Percentiles rank a stretch among this genome's conserved stretches.
Evolutionary conservation across 2,888 invertebrate species (phyloP).

Genomic region (Panopea generosa): DNA sequence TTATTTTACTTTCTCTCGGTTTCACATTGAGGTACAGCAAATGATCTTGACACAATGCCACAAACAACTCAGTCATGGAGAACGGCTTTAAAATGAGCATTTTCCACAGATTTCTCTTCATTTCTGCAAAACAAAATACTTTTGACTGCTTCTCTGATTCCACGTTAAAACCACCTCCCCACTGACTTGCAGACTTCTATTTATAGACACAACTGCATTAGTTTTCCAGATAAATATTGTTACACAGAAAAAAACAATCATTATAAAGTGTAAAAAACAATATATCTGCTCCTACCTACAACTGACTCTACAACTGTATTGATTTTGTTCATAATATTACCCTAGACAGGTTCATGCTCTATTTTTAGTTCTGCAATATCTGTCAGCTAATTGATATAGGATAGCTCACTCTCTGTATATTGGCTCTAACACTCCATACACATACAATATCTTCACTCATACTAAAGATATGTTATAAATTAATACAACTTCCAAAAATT

Average conservation of each 20-base stretch:
- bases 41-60: too few species aligned
- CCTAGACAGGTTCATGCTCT: slow-evolving; percentile 42
- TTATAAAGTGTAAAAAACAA: slow-evolving; percentile 29
- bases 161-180: too few species aligned
- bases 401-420: not conserved
- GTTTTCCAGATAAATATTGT: slow-evolving; percentile 22
- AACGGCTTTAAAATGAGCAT: too few species aligned
- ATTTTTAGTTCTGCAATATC: slow-evolving; percentile 33
- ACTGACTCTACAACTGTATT: slow-evolving; percentile 34
- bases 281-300: slow-evolving; percentile 12
- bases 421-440: slow-evolving; percentile 1
- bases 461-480: too few species aligned
- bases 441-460: not conserved
- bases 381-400: slow-evolving; percentile 34
- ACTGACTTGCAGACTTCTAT: slow-evolving; percentile 5
- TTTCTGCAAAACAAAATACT: too few species aligned
- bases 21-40: too few species aligned
- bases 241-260: slow-evolving; percentile 14
- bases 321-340: slow-evolving; percentile 46
- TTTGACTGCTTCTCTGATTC: too few species aligned
- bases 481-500: too few species aligned
- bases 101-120: too few species aligned
- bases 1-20: too few species aligned
- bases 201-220: slow-evolving; percentile 16
- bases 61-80: too few species aligned